Percentiles rank a stretch among this genome's conserved stretches.
Evolutionary conservation across 2,888 invertebrate genomes (phyloP).

Genomic region (Drosophila recens): DNA sequence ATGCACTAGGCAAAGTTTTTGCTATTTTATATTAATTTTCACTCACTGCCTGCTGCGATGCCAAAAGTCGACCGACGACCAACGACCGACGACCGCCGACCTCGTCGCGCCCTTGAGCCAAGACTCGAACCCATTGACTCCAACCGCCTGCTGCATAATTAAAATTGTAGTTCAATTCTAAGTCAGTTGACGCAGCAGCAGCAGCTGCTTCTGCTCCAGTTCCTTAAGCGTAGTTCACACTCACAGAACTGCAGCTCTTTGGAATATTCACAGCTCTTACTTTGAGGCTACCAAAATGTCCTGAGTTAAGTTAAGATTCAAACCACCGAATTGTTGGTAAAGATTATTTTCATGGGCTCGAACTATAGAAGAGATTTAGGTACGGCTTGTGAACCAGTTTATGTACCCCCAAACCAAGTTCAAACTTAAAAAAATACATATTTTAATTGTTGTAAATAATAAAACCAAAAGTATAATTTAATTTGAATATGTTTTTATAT

Average conservation of each 20-base stretch:
- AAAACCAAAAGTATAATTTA: no score
- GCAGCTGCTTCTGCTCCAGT: constrained; percentile 26
- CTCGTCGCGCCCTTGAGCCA: constrained; percentile 61
- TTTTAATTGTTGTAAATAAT: no score
- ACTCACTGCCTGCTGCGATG: constrained; percentile 32
- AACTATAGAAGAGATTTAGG: no score
- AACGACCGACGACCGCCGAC: constrained; percentile 19
- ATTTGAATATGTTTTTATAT: no score
- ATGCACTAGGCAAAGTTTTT: constrained; percentile 69
- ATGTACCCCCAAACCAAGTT: no score
- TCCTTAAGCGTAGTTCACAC: constrained; percentile 32
- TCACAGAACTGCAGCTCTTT: constrained; percentile 3
- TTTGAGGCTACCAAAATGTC: not conserved
- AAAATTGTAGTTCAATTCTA: constrained; percentile 71
- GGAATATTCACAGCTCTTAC: not conserved
- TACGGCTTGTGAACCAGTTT: no score
- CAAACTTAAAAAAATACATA: no score
- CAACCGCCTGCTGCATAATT: constrained; percentile 69
- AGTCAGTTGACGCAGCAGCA: constrained; percentile 38
- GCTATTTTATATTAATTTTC: constrained; percentile 75
- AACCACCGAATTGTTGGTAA: no score
- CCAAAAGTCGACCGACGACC: constrained; percentile 5
- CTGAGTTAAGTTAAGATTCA: not conserved
- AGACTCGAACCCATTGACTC: constrained; percentile 21
- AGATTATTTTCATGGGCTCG: no score